Evolutionary conservation across 2,113 vertebrate genomes (phyloP).

Genomic region (Mungos mungo): DNA sequence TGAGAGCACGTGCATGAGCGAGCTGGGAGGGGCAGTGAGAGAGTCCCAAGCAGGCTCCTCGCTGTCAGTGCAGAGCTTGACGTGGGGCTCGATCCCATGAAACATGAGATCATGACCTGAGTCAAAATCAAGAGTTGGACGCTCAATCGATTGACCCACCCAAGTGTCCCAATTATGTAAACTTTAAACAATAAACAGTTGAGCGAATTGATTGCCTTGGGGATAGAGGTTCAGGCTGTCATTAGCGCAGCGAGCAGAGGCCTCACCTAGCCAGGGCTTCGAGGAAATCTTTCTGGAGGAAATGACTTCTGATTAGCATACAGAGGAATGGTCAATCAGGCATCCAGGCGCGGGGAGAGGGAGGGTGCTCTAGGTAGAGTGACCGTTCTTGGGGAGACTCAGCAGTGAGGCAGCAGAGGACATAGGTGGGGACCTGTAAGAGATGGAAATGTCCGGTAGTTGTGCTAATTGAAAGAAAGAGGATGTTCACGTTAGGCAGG

Average conservation of each 20-base stretch:
- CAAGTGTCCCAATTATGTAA: too few relatives aligned
- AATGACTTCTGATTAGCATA: not conserved
- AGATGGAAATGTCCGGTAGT: not conserved
- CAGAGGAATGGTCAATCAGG: not conserved
- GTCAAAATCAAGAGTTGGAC: too few relatives aligned
- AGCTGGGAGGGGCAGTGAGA: too few relatives aligned
- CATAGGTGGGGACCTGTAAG: rapidly evolving
- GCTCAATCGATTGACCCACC: too few relatives aligned
- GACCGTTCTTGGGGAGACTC: not conserved
- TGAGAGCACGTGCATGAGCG: too few relatives aligned
- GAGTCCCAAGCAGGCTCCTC: too few relatives aligned
- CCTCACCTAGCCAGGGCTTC: not conserved
- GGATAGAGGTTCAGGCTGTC: not conserved
- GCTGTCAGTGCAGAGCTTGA: too few relatives aligned
- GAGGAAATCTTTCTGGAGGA: not conserved
- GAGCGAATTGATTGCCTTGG: not conserved
- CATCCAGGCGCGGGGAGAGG: not conserved
- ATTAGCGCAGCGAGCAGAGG: not conserved
- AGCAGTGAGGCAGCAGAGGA: not conserved
- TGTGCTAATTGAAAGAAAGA: not conserved
- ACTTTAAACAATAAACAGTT: not conserved
- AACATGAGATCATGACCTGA: too few relatives aligned
- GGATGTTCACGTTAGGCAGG: rapidly evolving
- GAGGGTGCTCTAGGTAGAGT: not conserved
- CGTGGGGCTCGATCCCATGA: too few relatives aligned